These are phyloP conservation scores for Hipposideros larvatus DNA, from an alignment of 2,797 vertebrate species.

Conservation along the genomic window DNA sequence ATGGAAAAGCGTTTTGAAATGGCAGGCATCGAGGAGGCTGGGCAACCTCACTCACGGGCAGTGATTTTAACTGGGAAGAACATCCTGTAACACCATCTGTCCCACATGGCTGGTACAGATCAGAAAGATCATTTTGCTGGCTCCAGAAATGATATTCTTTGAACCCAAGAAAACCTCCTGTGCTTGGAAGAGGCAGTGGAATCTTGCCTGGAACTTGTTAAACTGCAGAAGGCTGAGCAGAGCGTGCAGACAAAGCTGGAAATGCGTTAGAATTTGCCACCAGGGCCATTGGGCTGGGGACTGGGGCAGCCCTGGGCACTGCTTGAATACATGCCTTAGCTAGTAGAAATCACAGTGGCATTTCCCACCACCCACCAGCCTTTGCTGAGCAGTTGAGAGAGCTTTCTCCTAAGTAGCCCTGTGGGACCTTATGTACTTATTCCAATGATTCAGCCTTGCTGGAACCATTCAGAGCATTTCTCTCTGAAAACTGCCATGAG, in stretches of 20 bases:
- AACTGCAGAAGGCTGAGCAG: conserved; percentile 35
- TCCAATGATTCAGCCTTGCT: not conserved
- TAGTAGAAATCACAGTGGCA: not conserved
- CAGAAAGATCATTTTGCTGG: not conserved
- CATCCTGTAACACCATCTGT: conserved; percentile 15
- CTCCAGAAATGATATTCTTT: conserved; percentile 51
- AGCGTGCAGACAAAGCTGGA: not conserved
- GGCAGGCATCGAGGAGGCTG: not conserved
- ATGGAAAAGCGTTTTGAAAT: not conserved
- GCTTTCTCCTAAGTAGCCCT: not conserved
- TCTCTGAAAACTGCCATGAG: conserved; percentile 3
- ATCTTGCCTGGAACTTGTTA: conserved; percentile 42
- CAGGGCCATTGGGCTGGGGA: not conserved
- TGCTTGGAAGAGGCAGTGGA: conserved; percentile 14
- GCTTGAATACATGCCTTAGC: not conserved
- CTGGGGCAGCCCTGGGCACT: not conserved
- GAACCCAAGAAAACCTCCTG: conserved; percentile 45
- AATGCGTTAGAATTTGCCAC: not conserved
- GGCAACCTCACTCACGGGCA: not conserved
- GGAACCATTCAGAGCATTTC: not conserved
- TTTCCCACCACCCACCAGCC: not conserved
- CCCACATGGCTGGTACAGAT: not conserved
- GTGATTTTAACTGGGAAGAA: not conserved
- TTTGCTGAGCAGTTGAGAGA: not conserved
- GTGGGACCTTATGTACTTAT: not conserved